Percentiles rank a stretch among this genome's conserved stretches.
These are phyloP conservation scores for Trachythela sp. DNA, from an alignment of 64 coral and sea anemone genomes.

Conservation along the genomic window DNA sequence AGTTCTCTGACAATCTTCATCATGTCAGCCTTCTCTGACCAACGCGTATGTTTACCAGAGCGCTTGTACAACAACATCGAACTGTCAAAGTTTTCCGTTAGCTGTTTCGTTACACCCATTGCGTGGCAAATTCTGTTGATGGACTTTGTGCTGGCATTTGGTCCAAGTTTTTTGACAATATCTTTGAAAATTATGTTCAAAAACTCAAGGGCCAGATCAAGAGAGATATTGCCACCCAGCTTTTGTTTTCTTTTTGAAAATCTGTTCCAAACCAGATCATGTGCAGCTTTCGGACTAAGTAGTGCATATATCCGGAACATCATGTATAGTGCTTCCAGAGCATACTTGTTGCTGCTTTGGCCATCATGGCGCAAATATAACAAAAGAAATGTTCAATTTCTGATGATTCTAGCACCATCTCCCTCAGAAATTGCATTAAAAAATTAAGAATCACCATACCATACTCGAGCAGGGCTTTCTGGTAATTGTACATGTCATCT, in stretches of 20 bases:
- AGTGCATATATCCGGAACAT: conserved; percentile 10
- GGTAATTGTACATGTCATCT: conserved; percentile 75
- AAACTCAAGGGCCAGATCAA: conserved; percentile 4
- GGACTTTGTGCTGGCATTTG: neutral
- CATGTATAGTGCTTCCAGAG: conserved; percentile 11
- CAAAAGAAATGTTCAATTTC: conserved; percentile 6
- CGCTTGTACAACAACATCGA: neutral
- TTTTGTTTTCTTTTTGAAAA: conserved; percentile 24
- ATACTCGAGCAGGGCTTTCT: conserved; percentile 64
- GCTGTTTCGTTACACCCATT: neutral
- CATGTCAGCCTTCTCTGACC: neutral
- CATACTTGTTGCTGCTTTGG: conserved; percentile 20
- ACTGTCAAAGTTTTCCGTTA: neutral
- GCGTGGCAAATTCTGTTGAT: neutral
- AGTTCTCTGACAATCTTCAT: neutral
- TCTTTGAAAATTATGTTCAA: neutral
- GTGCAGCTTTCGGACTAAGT: conserved; percentile 10
- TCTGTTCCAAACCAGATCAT: neutral
- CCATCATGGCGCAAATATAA: neutral
- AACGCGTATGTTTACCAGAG: neutral
- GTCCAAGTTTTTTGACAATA: neutral
- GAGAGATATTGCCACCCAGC: conserved; percentile 8
- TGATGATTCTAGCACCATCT: conserved; percentile 57
- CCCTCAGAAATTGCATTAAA: conserved; percentile 68
- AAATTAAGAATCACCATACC: conserved; percentile 73